Evolutionary conservation across 2,113 vertebrate genomes (phyloP).

Genomic region (Mesocricetus auratus): DNA sequence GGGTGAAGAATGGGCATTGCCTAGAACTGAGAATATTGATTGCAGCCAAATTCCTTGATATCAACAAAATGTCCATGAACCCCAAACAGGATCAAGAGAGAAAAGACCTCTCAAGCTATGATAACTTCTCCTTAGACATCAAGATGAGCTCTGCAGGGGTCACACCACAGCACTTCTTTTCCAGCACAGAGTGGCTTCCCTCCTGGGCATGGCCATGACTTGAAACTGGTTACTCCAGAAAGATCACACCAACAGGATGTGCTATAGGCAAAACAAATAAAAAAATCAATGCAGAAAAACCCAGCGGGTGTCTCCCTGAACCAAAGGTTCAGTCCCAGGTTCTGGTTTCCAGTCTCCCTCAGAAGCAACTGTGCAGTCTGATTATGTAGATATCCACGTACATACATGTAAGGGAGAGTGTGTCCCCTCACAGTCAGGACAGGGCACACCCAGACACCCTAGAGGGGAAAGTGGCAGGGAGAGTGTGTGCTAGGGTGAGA

Average conservation of each 20-base stretch:
- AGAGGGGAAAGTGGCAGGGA: too few relatives aligned
- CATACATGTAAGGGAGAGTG: background rate
- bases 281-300: background rate
- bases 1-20: background rate
- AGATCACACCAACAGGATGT: background rate
- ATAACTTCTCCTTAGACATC: background rate
- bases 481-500: too few relatives aligned
- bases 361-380: background rate
- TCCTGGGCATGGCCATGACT: background rate
- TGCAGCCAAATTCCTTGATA: conserved; percentile 26
- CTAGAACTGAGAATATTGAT: background rate
- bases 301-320: background rate
- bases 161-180: background rate
- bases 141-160: background rate
- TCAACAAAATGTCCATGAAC: conserved; percentile 40
- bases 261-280: background rate
- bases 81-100: background rate
- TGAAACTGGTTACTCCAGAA: background rate
- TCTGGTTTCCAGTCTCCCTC: background rate
- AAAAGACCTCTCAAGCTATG: background rate
- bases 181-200: background rate
- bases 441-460: background rate
- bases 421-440: background rate
- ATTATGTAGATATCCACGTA: background rate
- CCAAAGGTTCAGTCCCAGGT: background rate